These are phyloP conservation scores for Halictus quadricinctus DNA, from an alignment of 2,888 invertebrate species.

Conservation along the genomic window DNA sequence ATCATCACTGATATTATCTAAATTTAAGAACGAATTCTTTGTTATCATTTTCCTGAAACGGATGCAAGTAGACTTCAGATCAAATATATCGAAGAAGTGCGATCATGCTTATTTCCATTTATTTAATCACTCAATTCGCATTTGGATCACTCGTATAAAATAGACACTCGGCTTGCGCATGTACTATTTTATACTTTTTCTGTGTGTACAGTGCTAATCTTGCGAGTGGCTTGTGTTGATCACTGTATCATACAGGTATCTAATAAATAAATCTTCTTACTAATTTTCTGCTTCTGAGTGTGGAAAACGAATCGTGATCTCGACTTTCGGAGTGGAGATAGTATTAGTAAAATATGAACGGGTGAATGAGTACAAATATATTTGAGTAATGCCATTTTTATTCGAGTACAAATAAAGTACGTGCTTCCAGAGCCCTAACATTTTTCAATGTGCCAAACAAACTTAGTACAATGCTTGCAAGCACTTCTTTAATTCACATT, in stretches of 20 bases:
- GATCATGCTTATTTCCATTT: constrained; percentile 31
- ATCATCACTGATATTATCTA: neutral
- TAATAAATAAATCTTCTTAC: constrained; percentile 64
- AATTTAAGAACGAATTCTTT: neutral
- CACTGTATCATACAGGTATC: constrained; percentile 71
- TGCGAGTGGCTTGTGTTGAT: constrained; percentile 68
- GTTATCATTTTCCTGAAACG: neutral
- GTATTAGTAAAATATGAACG: constrained; percentile 13
- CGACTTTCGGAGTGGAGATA: constrained; percentile 29
- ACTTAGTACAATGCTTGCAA: no score
- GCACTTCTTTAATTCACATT: no score
- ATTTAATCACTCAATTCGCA: constrained; percentile 26
- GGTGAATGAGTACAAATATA: neutral
- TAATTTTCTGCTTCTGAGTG: constrained; percentile 60
- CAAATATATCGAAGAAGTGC: neutral
- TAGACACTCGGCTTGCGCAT: constrained; percentile 47
- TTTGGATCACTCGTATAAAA: constrained; percentile 29
- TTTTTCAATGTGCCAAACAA: no score
- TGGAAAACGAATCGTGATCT: constrained; percentile 7
- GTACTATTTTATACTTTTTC: constrained; percentile 68
- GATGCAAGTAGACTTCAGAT: neutral
- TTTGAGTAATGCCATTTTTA: constrained; percentile 11
- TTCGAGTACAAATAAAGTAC: neutral
- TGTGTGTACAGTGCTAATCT: constrained; percentile 71
- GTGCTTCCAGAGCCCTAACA: no score